A percentile compares a stretch with the other conserved stretches of the same genome.
Evolutionary conservation across 2,113 vertebrate genomes (phyloP).

Genomic region (Ellobius talpinus): DNA sequence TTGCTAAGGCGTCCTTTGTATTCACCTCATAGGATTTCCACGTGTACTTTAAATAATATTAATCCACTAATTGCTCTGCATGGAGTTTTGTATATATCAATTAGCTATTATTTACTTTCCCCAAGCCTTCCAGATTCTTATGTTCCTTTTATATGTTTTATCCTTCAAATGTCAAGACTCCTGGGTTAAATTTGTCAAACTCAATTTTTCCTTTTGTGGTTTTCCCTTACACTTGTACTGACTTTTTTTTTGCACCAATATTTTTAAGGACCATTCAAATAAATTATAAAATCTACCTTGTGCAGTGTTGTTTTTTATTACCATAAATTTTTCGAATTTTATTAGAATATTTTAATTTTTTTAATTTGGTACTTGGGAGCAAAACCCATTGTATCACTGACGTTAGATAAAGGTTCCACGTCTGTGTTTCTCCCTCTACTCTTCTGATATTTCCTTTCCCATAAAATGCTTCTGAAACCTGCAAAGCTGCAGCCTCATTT

Average conservation of each 20-base stretch:
- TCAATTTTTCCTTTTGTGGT: not conserved
- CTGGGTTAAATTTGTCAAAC: constrained; percentile 24
- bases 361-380: not conserved
- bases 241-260: not conserved
- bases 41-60: not conserved
- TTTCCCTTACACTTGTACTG: not conserved
- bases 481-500: not conserved
- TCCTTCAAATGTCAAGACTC: not conserved
- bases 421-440: rapidly evolving
- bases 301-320: not conserved
- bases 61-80: not conserved
- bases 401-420: rapidly evolving
- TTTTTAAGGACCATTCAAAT: not conserved
- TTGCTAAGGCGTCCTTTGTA: not conserved
- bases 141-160: not conserved
- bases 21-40: not conserved
- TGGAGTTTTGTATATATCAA: not conserved
- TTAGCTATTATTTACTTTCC: not conserved
- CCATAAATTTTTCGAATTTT: not conserved
- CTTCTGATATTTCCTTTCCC: not conserved
- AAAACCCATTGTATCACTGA: not conserved
- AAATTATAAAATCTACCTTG: not conserved
- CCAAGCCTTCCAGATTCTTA: not conserved
- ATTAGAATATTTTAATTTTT: not conserved
- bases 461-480: not conserved